phyloP scores from a whole-genome alignment of 2,797 vertebrate species.

The Notolabrus celidotus region DNA sequence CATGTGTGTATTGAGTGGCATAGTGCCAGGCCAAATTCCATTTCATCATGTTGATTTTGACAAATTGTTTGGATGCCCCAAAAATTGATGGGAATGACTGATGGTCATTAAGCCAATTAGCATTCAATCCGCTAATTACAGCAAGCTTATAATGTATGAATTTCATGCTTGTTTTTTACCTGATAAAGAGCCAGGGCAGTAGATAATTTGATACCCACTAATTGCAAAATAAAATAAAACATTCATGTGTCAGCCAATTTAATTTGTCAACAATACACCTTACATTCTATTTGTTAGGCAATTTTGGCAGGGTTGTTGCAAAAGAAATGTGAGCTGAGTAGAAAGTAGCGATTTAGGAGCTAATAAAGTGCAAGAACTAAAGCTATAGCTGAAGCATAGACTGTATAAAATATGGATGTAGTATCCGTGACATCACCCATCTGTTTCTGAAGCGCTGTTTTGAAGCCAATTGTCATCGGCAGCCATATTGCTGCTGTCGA shows the following conservation, averaged over 20 bases:
- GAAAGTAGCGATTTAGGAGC: not conserved
- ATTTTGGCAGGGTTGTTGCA: not conserved
- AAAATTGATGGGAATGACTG: not conserved
- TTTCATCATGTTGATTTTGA: slow-evolving; percentile 14
- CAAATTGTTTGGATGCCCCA: not conserved
- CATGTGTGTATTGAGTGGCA: not conserved
- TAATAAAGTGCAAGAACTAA: not conserved
- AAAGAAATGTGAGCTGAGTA: not conserved
- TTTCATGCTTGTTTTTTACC: not conserved
- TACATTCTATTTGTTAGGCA: not conserved
- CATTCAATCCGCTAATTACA: slow-evolving; percentile 6
- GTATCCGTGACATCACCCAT: too few species aligned
- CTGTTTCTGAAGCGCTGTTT: too few species aligned
- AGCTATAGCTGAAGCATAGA: not conserved
- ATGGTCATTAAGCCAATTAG: not conserved
- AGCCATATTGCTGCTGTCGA: too few species aligned
- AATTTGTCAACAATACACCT: not conserved
- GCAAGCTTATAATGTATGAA: not conserved
- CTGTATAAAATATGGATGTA: too few species aligned
- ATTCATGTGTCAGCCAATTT: not conserved
- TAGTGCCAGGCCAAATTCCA: not conserved
- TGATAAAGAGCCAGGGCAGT: not conserved
- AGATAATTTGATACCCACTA: not conserved
- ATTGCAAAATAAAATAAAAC: not conserved
- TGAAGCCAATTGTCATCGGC: too few species aligned